Percentiles rank a stretch among this genome's conserved stretches.
phyloP scores from a whole-genome alignment of 2,797 vertebrate species.

The Chrysocyon brachyurus region DNA sequence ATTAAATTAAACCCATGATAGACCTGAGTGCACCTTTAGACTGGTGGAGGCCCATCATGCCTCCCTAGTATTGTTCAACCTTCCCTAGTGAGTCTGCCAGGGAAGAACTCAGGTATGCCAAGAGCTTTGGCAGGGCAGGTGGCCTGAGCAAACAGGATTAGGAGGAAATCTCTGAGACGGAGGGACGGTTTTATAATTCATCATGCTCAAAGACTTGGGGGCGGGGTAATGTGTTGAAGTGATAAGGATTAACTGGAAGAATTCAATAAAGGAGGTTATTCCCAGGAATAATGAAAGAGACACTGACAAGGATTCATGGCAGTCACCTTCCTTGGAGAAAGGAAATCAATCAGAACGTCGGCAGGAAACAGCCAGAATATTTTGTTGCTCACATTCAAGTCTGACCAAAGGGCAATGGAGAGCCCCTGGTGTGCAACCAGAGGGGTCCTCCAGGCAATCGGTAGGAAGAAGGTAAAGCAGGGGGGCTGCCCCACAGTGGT shows the following conservation, averaged over 20 bases:
- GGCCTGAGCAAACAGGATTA: background rate
- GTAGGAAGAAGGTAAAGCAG: background rate
- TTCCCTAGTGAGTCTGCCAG: background rate
- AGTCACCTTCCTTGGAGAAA: background rate
- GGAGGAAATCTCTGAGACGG: background rate
- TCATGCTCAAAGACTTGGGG: background rate
- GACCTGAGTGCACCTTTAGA: background rate
- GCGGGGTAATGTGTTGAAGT: background rate
- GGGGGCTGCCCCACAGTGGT: background rate
- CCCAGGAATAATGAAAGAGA: background rate
- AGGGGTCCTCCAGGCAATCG: background rate
- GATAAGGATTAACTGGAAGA: background rate
- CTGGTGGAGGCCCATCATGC: background rate
- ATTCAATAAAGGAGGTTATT: background rate
- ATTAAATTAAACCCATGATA: background rate
- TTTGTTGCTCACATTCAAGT: background rate
- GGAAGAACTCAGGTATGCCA: background rate
- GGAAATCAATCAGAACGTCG: background rate
- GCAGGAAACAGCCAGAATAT: background rate
- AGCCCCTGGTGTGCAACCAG: background rate
- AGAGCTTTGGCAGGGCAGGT: background rate
- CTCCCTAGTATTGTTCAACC: background rate
- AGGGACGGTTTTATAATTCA: background rate
- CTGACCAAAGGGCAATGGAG: background rate
- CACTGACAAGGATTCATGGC: background rate